phyloP scores from a whole-genome alignment of 2,113 vertebrate genomes.

The Dromiciops gliroides region DNA sequence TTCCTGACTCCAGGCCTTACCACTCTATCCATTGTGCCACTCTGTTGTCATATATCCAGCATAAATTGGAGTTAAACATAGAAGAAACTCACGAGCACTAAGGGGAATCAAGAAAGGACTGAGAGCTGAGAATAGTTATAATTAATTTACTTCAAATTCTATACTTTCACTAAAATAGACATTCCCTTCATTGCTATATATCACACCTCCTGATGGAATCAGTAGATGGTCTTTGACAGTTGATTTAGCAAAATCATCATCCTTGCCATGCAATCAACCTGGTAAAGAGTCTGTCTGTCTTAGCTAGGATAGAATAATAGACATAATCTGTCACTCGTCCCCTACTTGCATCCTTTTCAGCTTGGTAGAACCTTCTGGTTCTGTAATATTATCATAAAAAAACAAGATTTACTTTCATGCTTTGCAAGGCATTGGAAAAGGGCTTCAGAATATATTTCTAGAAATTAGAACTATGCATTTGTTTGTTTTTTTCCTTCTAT shows the following conservation, averaged over 20 bases:
- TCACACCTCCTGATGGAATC: not conserved
- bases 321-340: not conserved
- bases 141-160: not conserved
- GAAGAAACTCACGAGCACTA: not conserved
- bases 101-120: not conserved
- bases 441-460: not conserved
- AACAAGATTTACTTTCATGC: not conserved
- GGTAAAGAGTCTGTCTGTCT: not conserved
- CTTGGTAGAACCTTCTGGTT: not conserved
- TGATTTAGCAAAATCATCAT: not conserved
- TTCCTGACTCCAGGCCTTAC: too few species aligned
- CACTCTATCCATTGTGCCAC: too few species aligned
- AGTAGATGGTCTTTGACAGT: not conserved
- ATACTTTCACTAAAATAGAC: not conserved
- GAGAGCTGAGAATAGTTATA: not conserved
- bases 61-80: not conserved
- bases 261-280: not conserved
- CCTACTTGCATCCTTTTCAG: not conserved
- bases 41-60: not conserved
- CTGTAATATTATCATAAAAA: not conserved
- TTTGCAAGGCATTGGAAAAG: not conserved
- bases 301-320: not conserved
- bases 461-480: not conserved
- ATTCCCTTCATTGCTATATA: not conserved
- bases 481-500: not conserved